Conservation (phyloP, 2,113 vertebrate genomes). For the Gila orcuttii region DNA sequence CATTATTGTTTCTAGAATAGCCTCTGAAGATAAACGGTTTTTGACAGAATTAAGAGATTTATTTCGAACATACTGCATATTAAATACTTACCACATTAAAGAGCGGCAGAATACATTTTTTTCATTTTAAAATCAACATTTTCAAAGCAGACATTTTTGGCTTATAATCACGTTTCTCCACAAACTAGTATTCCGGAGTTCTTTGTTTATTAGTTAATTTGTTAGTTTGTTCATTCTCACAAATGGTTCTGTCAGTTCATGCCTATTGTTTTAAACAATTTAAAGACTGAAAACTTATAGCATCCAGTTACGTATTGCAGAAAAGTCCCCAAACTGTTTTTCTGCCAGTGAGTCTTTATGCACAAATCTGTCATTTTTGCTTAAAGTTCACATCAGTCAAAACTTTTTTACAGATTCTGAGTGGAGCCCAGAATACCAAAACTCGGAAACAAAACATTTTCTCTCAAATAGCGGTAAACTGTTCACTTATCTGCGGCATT, state of each 20-base stretch:
- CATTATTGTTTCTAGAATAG: not conserved
- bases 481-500: slow-evolving; percentile 4
- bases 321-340: slow-evolving; percentile 24
- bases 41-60: not conserved
- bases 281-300: not conserved
- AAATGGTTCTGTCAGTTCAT: not conserved
- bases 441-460: slow-evolving; percentile 26
- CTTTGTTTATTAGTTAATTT: not conserved
- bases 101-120: not conserved
- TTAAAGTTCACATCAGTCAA: slow-evolving; percentile 39
- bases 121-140: not conserved
- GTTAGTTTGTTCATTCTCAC: not conserved
- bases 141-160: not conserved
- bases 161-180: not conserved
- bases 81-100: not conserved
- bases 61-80: not conserved
- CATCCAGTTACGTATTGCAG: not conserved
- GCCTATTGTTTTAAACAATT: not conserved
- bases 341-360: not conserved
- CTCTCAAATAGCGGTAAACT: slow-evolving; percentile 36
- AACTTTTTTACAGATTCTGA: slow-evolving; percentile 24
- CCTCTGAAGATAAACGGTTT: not conserved
- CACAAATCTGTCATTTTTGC: slow-evolving; percentile 25
- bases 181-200: not conserved
- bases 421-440: slow-evolving; percentile 35